Conservation (phyloP, 2,113 vertebrate species). For the Solea senegalensis region DNA sequence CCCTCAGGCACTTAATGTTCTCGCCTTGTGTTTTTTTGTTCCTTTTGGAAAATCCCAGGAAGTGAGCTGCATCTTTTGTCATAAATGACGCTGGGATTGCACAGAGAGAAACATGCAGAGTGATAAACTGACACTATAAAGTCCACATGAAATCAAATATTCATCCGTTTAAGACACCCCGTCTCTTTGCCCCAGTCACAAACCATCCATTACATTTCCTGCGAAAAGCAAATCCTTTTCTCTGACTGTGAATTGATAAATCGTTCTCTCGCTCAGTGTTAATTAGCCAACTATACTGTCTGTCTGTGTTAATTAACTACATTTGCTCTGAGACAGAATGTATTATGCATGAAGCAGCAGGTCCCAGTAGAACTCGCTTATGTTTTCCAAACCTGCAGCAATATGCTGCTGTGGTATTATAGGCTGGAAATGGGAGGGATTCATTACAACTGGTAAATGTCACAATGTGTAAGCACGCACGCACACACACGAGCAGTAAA, state of each 20-base stretch:
- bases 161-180: conserved; percentile 20
- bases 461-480: not conserved
- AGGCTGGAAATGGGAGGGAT: conserved; percentile 2
- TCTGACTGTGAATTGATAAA: conserved; percentile 19
- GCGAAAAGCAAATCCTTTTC: conserved; percentile 9
- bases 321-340: conserved; percentile 41
- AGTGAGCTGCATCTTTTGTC: conserved; percentile 1
- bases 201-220: conserved; percentile 28
- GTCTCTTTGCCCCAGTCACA: conserved; percentile 5
- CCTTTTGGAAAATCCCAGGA: not conserved
- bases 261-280: conserved; percentile 5
- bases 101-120: conserved; percentile 5
- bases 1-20: not conserved
- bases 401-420: not conserved
- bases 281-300: conserved; percentile 33
- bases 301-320: conserved; percentile 56
- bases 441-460: conserved; percentile 34
- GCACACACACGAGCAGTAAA: not conserved
- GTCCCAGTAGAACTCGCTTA: conserved; percentile 46
- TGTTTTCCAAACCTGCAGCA: conserved; percentile 35
- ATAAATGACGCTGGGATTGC: conserved; percentile 1
- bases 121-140: conserved; percentile 36
- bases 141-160: conserved; percentile 50
- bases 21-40: not conserved
- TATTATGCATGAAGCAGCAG: conserved; percentile 50